Conservation (phyloP, 2,797 vertebrate genomes). For the Carapus acus region DNA sequence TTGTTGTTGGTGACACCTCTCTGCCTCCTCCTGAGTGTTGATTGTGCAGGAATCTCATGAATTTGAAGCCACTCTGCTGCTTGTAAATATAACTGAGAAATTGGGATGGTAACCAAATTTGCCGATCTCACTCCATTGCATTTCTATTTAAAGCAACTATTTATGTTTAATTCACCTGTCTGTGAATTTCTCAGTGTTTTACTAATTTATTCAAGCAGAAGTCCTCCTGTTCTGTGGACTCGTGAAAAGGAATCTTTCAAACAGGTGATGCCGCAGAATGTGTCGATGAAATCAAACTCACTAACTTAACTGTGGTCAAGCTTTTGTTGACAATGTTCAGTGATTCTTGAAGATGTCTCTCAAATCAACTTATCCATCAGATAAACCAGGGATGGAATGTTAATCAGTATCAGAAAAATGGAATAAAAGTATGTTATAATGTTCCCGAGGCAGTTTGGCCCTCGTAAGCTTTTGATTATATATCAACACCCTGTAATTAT, state of each 20-base stretch:
- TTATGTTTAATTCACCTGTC: slow-evolving; percentile 58
- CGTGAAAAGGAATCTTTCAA: slow-evolving; percentile 35
- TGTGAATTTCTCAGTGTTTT: slow-evolving; percentile 55
- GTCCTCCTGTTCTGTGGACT: slow-evolving; percentile 36
- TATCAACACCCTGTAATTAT: neutral
- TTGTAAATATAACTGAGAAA: slow-evolving; percentile 43
- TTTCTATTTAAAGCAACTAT: slow-evolving; percentile 66
- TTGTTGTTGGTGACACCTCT: no score
- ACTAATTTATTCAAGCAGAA: slow-evolving; percentile 69
- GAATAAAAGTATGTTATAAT: neutral
- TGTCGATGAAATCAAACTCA: slow-evolving; percentile 17
- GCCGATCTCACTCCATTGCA: slow-evolving; percentile 44
- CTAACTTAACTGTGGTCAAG: neutral
- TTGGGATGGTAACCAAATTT: slow-evolving; percentile 58
- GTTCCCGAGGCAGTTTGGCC: neutral
- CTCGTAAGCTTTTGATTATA: neutral
- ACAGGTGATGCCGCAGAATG: slow-evolving; percentile 28
- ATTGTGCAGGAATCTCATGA: slow-evolving; percentile 34
- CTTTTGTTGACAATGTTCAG: slow-evolving; percentile 10
- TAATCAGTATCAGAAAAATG: neutral
- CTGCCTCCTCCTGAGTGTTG: slow-evolving; percentile 6
- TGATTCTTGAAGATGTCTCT: slow-evolving; percentile 5
- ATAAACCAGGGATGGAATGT: neutral
- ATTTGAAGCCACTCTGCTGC: slow-evolving; percentile 43
- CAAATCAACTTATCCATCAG: slow-evolving; percentile 28